These are phyloP conservation scores for Stegophylla sp. DNA, from an alignment of 2,888 invertebrate genomes.

Conservation along the genomic window DNA sequence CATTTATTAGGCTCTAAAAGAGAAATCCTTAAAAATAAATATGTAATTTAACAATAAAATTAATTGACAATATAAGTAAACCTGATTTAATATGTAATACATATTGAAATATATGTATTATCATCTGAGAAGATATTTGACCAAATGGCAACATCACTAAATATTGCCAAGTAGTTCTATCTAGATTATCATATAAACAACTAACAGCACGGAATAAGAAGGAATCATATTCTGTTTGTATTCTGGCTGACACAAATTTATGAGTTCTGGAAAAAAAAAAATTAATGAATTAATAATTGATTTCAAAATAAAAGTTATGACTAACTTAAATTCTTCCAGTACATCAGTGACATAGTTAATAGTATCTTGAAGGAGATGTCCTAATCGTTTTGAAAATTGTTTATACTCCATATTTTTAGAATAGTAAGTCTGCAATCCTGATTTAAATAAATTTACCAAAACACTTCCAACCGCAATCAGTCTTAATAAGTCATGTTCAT, in stretches of 20 bases:
- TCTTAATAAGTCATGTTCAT: slow-evolving; percentile 61
- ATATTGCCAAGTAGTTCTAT: slow-evolving; percentile 82
- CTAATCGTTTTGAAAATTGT: slow-evolving; percentile 75
- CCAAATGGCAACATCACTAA: slow-evolving; percentile 77
- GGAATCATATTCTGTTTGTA: slow-evolving; percentile 77
- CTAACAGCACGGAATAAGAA: slow-evolving; percentile 75
- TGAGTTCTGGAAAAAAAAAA: slow-evolving; percentile 47
- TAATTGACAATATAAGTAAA: slow-evolving; percentile 1
- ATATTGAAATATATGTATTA: slow-evolving; percentile 55
- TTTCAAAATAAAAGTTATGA: background rate
- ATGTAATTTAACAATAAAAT: background rate
- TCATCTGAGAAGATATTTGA: slow-evolving; percentile 66
- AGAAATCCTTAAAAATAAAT: slow-evolving; percentile 56
- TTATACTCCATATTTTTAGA: slow-evolving; percentile 69
- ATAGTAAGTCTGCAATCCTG: slow-evolving; percentile 61
- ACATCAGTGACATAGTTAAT: slow-evolving; percentile 78
- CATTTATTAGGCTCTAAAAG: slow-evolving; percentile 23
- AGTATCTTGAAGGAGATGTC: slow-evolving; percentile 74
- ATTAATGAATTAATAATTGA: too few relatives aligned
- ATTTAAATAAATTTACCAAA: slow-evolving; percentile 66
- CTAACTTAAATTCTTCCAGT: slow-evolving; percentile 66
- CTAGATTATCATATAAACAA: slow-evolving; percentile 75
- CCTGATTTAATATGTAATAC: slow-evolving; percentile 59
- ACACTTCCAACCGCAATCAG: slow-evolving; percentile 74
- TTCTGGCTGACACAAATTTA: slow-evolving; percentile 66